phyloP scores from a whole-genome alignment of 2,888 invertebrate species.

The Melanophora roralis region DNA sequence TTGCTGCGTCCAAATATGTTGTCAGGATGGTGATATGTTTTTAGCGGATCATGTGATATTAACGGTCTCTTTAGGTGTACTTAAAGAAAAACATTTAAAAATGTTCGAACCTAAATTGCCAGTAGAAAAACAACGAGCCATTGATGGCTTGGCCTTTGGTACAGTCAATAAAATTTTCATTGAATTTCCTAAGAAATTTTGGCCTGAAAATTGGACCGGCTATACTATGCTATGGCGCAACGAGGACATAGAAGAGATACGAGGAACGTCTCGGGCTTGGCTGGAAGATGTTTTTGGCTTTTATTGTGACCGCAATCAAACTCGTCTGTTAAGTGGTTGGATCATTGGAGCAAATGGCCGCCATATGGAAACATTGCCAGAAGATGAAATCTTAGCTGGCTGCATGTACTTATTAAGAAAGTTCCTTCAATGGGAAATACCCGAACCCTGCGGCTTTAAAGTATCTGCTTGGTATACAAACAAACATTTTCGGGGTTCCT shows the following conservation, averaged over 20 bases:
- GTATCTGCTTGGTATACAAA: slow-evolving; percentile 83
- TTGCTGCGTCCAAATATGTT: slow-evolving; percentile 68
- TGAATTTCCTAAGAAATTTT: slow-evolving; percentile 80
- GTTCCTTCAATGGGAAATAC: slow-evolving; percentile 73
- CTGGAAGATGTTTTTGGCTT: slow-evolving; percentile 83
- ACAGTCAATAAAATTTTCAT: slow-evolving; percentile 82
- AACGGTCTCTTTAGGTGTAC: slow-evolving; percentile 81
- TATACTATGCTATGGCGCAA: slow-evolving; percentile 81
- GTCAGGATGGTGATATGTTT: slow-evolving; percentile 76
- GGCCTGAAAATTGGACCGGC: slow-evolving; percentile 79
- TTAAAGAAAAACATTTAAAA: slow-evolving; percentile 78
- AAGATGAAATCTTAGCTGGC: slow-evolving; percentile 77
- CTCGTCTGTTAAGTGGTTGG: slow-evolving; percentile 84
- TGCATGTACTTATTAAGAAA: slow-evolving; percentile 74
- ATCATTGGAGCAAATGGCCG: slow-evolving; percentile 82
- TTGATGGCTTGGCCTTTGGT: slow-evolving; percentile 80
- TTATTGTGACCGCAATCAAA: slow-evolving; percentile 81
- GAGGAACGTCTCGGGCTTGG: slow-evolving; percentile 79
- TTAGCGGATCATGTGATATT: slow-evolving; percentile 81
- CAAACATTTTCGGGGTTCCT: slow-evolving; percentile 81
- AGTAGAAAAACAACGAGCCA: slow-evolving; percentile 77
- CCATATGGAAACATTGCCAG: slow-evolving; percentile 80
- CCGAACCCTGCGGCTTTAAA: slow-evolving; percentile 70
- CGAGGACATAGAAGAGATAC: slow-evolving; percentile 76
- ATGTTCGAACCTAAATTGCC: slow-evolving; percentile 79